These are phyloP conservation scores for Omphaloscelis lunosa DNA, from an alignment of 2,888 invertebrate species.

Conservation along the genomic window DNA sequence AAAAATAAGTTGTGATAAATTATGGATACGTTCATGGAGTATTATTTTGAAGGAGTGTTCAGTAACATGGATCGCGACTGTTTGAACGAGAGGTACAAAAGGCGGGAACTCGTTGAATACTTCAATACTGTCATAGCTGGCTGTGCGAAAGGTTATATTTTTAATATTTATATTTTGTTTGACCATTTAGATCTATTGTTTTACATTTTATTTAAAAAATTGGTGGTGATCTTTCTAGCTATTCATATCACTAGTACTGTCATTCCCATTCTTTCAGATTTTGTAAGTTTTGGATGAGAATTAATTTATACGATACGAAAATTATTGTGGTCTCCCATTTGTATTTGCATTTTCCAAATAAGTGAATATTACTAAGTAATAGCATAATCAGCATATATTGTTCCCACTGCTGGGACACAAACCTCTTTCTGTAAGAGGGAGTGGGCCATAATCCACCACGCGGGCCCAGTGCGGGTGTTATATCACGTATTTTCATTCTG, in stretches of 20 bases:
- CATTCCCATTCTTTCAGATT: not conserved
- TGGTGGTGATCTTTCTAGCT: too few species aligned
- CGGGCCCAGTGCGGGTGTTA: too few species aligned
- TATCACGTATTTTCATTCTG: too few species aligned
- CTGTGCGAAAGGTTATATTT: slow-evolving; percentile 90
- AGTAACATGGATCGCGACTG: slow-evolving; percentile 93
- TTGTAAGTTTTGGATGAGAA: too few species aligned
- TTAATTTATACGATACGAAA: not conserved
- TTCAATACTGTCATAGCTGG: slow-evolving; percentile 95
- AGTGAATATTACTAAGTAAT: not conserved
- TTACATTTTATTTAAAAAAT: too few species aligned
- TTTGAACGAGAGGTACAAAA: slow-evolving; percentile 93
- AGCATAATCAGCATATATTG: too few species aligned
- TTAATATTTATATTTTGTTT: not conserved
- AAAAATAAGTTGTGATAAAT: slow-evolving; percentile 46
- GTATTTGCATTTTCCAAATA: not conserved
- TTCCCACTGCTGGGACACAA: too few species aligned
- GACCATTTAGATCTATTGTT: not conserved
- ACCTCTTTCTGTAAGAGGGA: too few species aligned
- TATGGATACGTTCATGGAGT: slow-evolving; percentile 95
- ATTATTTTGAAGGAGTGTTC: slow-evolving; percentile 95
- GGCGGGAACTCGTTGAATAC: slow-evolving; percentile 94
- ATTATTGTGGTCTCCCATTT: not conserved
- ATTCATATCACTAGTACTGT: not conserved
- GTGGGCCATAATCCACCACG: too few species aligned